Base-by-base conservation (phyloP, 2,888 invertebrate species). In the Drosophila siamana region DNA sequence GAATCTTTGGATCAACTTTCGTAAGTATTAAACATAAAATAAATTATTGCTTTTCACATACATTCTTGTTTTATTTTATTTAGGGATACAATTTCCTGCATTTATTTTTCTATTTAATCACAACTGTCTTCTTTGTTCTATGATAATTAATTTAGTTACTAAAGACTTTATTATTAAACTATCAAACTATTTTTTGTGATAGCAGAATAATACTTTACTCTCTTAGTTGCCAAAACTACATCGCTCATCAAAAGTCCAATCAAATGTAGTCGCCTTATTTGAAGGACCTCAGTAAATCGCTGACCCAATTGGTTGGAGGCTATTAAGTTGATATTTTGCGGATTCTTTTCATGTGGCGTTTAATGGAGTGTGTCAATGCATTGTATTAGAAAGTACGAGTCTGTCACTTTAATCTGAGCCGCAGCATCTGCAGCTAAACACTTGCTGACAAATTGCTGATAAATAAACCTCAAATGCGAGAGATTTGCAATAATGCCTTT, bases 381-480 rank as follows among this genome's bases (percentile, higher is more conserved):
- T 85, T 62, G 65, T 65, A 84, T 88, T 84, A 84, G 84, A 84
- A 84, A 84, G 84, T 88, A 69, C 62, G 50, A 8, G 28, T 62
- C 46, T 46, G 54, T 56, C 62, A 76, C 88, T 86, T 86, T 86
- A 87, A 86, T 84, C 84, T 88, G 69, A 78, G 86, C 88, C 83
- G 88, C 88, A 64, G 83, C 83, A 86, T 59, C 79, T 72, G 74
- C n/a, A n/a, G 76, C 75, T 54, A 71, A 78, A 78, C 74, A 84
- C 84, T 82, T 78, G 73, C 86, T 87, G 88, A 88, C 88, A 85
- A 85, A 85, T 85, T 88, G 84, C 85, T 84, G 86, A 78, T 88
- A 85, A 85, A 88, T 86, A 88, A 80, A 80, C 79, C 77, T 76
- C 78, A 79, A 76, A 78, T 55, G 72, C 81, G 62, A 73, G 76